phyloP scores from a whole-genome alignment of 2,797 vertebrate species.

The Eulemur coronatus region DNA sequence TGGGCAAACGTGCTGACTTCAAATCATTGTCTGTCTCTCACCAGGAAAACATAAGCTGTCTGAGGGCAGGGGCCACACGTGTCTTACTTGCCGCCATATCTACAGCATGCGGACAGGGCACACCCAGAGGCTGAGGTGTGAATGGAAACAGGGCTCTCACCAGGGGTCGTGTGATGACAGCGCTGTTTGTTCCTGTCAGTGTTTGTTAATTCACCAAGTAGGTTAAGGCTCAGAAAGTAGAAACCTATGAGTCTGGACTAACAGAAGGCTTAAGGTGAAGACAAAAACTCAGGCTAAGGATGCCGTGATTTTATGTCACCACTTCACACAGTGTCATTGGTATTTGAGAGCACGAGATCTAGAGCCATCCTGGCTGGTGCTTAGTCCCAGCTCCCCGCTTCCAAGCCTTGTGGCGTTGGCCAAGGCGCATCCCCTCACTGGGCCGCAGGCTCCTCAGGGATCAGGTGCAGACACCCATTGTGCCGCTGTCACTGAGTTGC shows the following conservation, averaged over 20 bases:
- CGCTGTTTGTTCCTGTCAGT: background rate
- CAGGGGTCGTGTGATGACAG: background rate
- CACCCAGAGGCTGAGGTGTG: background rate
- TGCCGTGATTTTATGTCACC: accelerated
- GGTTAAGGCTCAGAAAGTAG: background rate
- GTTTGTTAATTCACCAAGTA: background rate
- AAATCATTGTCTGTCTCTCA: background rate
- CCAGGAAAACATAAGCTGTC: background rate
- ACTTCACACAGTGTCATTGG: accelerated
- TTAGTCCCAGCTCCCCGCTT: background rate
- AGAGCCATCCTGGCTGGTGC: too few relatives aligned
- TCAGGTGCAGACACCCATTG: background rate
- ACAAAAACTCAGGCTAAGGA: background rate
- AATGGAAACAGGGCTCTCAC: background rate
- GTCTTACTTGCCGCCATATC: too few relatives aligned
- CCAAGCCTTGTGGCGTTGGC: background rate
- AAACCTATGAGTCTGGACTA: background rate
- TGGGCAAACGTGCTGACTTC: background rate
- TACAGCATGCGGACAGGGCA: background rate
- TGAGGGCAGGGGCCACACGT: background rate
- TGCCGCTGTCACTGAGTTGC: background rate
- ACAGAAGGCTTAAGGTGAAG: background rate
- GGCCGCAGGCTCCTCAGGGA: background rate
- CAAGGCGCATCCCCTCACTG: background rate
- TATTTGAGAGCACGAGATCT: background rate